phyloP scores from a whole-genome alignment of 2,113 vertebrate species.

The Sebastes fasciatus region DNA sequence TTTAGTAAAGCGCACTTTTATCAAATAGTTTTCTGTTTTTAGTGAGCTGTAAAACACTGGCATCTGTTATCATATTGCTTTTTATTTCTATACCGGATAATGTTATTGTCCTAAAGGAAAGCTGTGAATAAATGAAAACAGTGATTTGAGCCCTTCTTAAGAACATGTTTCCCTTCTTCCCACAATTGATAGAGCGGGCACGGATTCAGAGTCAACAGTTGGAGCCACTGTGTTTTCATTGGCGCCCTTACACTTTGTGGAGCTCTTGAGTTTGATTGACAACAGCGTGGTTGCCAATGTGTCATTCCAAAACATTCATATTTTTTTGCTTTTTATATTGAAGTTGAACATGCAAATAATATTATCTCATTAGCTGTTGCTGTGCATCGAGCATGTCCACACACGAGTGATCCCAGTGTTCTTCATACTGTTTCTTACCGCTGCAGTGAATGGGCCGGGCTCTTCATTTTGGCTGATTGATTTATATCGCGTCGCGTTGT shows the following conservation, averaged over 20 bases:
- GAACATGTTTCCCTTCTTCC: slow-evolving; percentile 14
- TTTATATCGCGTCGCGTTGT: slow-evolving; percentile 39
- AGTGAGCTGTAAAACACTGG: slow-evolving; percentile 46
- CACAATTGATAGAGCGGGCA: slow-evolving; percentile 7
- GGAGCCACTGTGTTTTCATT: slow-evolving; percentile 52
- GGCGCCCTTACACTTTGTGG: slow-evolving; percentile 10
- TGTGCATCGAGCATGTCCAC: slow-evolving; percentile 1
- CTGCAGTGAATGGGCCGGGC: slow-evolving; percentile 26
- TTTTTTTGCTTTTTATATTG: slow-evolving; percentile 34
- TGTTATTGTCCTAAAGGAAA: slow-evolving; percentile 47
- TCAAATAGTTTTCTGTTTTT: slow-evolving; percentile 58
- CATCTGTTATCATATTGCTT: slow-evolving; percentile 13
- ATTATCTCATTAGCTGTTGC: slow-evolving; percentile 36
- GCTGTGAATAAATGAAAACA: slow-evolving; percentile 61
- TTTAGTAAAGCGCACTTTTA: slow-evolving; percentile 24
- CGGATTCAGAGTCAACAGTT: slow-evolving; percentile 31
- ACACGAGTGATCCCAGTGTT: slow-evolving; percentile 27
- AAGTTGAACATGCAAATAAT: slow-evolving; percentile 29
- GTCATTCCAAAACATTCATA: slow-evolving; percentile 17
- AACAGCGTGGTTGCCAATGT: slow-evolving; percentile 12
- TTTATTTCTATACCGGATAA: slow-evolving; percentile 2
- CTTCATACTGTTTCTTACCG: neutral
- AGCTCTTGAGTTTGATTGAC: slow-evolving; percentile 43
- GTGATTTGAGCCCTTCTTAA: slow-evolving; percentile 22
- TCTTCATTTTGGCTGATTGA: slow-evolving; percentile 49